A percentile compares a stretch with the other conserved stretches of the same genome.
phyloP scores from a whole-genome alignment of 2,888 invertebrate species.

The Halocaridina rubra region DNA sequence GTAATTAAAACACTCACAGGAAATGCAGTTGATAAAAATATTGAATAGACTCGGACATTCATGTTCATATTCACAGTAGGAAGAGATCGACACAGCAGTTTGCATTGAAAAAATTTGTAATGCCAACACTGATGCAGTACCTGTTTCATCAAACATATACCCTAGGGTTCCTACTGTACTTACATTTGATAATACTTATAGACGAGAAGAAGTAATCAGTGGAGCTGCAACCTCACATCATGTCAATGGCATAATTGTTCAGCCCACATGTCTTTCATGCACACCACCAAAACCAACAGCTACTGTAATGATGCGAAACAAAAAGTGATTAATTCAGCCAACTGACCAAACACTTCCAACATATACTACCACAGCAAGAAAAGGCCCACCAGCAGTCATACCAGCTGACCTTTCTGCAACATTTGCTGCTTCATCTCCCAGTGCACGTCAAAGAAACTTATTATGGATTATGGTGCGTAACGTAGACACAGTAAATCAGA shows the following conservation, averaged over 20 bases:
- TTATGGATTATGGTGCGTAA: background rate
- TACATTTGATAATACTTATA: background rate
- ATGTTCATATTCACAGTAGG: no score
- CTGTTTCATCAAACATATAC: background rate
- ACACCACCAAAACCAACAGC: background rate
- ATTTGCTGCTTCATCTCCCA: no score
- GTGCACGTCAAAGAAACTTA: background rate
- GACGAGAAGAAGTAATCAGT: background rate
- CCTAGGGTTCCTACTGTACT: background rate
- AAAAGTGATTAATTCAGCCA: background rate
- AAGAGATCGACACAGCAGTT: no score
- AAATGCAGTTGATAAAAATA: background rate
- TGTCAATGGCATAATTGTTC: background rate
- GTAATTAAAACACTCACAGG: background rate
- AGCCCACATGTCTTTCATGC: background rate
- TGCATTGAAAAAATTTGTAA: background rate
- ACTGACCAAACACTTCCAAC: background rate
- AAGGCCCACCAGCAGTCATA: background rate
- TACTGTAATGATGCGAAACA: background rate
- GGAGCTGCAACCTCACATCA: no score
- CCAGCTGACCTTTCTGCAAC: background rate
- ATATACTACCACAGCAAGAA: background rate
- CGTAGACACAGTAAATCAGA: background rate
- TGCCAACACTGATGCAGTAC: background rate
- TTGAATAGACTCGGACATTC: no score